Evolutionary conservation across 2,113 vertebrate species (phyloP).

Genomic region (Gambusia affinis): DNA sequence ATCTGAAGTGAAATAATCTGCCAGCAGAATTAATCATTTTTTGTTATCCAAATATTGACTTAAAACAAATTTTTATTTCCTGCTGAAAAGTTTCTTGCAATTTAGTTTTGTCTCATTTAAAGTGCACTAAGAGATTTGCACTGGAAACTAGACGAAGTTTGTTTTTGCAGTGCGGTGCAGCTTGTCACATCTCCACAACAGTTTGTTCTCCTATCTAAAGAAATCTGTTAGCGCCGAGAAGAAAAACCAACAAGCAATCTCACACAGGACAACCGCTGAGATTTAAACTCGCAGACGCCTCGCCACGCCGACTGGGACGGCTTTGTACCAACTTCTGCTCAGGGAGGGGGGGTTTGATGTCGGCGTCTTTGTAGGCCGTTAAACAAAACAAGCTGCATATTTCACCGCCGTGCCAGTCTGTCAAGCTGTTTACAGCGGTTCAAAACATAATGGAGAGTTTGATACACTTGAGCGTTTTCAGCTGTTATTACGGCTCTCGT

Average conservation of each 20-base stretch:
- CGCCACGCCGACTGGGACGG: conserved; percentile 27
- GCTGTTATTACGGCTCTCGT: conserved; percentile 20
- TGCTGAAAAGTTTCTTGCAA: too few relatives aligned
- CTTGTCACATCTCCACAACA: conserved; percentile 13
- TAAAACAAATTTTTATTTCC: too few relatives aligned
- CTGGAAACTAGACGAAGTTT: too few relatives aligned
- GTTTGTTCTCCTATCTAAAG: conserved; percentile 25
- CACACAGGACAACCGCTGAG: conserved; percentile 43
- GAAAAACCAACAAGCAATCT: conserved; percentile 22
- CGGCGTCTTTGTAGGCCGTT: conserved; percentile 50
- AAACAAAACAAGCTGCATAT: conserved; percentile 53
- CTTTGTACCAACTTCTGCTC: conserved; percentile 29
- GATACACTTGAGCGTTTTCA: conserved; percentile 39
- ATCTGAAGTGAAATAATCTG: too few relatives aligned
- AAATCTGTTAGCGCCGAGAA: conserved; percentile 9
- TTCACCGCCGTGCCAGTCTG: conserved; percentile 29
- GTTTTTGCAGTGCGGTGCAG: neutral
- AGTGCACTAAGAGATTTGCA: too few relatives aligned
- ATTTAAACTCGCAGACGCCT: conserved; percentile 44
- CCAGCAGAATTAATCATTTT: too few relatives aligned
- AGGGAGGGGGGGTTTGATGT: conserved; percentile 25
- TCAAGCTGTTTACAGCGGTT: conserved; percentile 32
- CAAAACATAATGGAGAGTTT: conserved; percentile 39
- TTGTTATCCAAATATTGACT: too few relatives aligned
- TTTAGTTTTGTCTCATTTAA: too few relatives aligned